A percentile compares a stretch with the other conserved stretches of the same genome.
Evolutionary conservation across 2,888 invertebrate genomes (phyloP).

Genomic region (Andricus quercusramuli): DNA sequence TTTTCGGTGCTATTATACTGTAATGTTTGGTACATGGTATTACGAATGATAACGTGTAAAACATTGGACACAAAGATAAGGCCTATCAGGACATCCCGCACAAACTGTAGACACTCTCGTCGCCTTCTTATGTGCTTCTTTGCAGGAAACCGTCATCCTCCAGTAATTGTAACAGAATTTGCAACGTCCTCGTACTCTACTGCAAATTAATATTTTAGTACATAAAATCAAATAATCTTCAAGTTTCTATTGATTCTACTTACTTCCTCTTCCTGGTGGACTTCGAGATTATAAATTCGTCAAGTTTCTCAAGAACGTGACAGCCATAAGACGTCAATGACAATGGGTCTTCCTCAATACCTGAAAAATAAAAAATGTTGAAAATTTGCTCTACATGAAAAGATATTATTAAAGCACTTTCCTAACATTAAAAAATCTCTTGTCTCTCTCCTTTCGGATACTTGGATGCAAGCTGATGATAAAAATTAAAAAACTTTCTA

Average conservation of each 20-base stretch:
- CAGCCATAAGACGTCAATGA: neutral
- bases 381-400: neutral
- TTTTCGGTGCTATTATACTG: neutral
- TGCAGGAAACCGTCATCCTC: neutral
- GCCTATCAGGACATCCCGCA: constrained; percentile 17
- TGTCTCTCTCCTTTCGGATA: too few species aligned
- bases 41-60: constrained; percentile 4
- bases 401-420: neutral
- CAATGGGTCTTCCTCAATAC: neutral
- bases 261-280: neutral
- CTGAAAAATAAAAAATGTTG: neutral
- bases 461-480: neutral
- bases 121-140: constrained; percentile 10
- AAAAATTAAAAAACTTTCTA: neutral
- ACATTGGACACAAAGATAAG: constrained; percentile 13
- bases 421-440: neutral
- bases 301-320: neutral
- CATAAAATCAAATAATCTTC: neutral
- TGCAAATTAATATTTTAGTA: neutral
- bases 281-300: neutral
- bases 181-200: constrained; percentile 22
- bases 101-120: constrained; percentile 19
- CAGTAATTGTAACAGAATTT: constrained; percentile 17
- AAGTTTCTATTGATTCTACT: neutral
- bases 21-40: neutral